Evolutionary conservation across 2,888 invertebrate genomes (phyloP).

Genomic region (Aspidapion aeneum): DNA sequence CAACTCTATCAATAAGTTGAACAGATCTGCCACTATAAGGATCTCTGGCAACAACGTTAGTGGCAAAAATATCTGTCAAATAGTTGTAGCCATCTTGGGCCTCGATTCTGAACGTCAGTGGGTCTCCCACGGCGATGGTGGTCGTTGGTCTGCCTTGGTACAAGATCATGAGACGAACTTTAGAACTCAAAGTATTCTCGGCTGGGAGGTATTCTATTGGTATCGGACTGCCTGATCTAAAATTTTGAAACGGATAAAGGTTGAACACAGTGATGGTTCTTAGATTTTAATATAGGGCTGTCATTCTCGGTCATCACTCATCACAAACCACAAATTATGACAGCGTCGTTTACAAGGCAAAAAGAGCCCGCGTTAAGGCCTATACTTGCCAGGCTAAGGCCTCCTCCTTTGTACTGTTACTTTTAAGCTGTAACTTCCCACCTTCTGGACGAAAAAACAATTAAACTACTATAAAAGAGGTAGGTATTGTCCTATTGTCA

Average conservation of each 20-base stretch:
- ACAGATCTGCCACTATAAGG: slow-evolving; percentile 89
- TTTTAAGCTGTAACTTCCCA: too few relatives aligned
- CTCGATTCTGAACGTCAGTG: slow-evolving; percentile 83
- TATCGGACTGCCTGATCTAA: slow-evolving; percentile 86
- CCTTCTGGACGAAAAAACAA: too few relatives aligned
- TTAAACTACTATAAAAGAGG: too few relatives aligned
- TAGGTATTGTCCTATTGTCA: too few relatives aligned
- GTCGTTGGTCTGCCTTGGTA: slow-evolving; percentile 91
- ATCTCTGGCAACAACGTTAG: slow-evolving; percentile 89
- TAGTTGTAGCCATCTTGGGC: slow-evolving; percentile 88
- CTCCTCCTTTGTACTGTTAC: too few relatives aligned
- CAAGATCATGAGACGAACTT: slow-evolving; percentile 78
- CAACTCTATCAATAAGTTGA: slow-evolving; percentile 83
- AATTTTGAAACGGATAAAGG: slow-evolving; percentile 27
- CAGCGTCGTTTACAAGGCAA: too few relatives aligned
- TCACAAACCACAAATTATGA: too few relatives aligned
- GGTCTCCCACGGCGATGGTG: slow-evolving; percentile 91
- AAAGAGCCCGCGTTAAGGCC: too few relatives aligned
- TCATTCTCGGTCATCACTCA: too few relatives aligned
- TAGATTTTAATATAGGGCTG: too few relatives aligned
- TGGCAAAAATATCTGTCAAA: slow-evolving; percentile 86
- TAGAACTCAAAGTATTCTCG: slow-evolving; percentile 85
- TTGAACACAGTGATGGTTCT: not conserved
- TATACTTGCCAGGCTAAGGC: too few relatives aligned
- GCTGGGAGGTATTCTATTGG: slow-evolving; percentile 91